Conservation (phyloP, 2,113 vertebrate species). For the Marmota monax region DNA sequence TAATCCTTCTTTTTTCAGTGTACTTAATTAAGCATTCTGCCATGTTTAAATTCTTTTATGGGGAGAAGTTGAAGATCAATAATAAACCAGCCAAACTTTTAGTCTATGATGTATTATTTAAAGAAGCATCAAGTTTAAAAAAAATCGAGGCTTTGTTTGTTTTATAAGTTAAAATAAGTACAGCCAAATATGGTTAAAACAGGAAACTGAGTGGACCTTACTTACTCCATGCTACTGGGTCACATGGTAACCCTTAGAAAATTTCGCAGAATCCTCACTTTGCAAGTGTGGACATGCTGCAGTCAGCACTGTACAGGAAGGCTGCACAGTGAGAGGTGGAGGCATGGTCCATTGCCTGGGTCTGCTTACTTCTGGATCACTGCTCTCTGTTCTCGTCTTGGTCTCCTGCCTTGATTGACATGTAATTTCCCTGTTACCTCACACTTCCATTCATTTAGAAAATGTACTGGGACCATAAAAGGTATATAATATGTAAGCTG, state of each 20-base stretch:
- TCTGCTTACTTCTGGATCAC: not conserved
- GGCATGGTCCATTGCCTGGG: not conserved
- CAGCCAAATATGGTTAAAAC: not conserved
- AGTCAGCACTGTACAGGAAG: not conserved
- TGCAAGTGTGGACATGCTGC: accelerated
- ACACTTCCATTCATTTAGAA: not conserved
- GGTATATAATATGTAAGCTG: not conserved
- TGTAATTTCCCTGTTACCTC: not conserved
- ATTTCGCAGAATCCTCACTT: not conserved
- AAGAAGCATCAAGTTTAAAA: not conserved
- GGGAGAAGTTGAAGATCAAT: not conserved
- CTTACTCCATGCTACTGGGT: accelerated
- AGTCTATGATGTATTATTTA: not conserved
- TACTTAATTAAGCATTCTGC: not conserved
- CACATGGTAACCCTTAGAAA: not conserved
- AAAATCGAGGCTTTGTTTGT: not conserved
- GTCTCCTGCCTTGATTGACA: not conserved
- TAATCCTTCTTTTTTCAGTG: not conserved
- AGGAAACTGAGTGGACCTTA: not conserved
- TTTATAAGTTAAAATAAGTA: not conserved
- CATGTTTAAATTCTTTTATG: not conserved
- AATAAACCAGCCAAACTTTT: not conserved
- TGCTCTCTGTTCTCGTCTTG: not conserved
- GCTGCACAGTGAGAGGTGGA: too few relatives aligned
- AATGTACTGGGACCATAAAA: not conserved